Evolutionary conservation across 2,797 vertebrate genomes (phyloP).

Genomic region (Paguma larvata): DNA sequence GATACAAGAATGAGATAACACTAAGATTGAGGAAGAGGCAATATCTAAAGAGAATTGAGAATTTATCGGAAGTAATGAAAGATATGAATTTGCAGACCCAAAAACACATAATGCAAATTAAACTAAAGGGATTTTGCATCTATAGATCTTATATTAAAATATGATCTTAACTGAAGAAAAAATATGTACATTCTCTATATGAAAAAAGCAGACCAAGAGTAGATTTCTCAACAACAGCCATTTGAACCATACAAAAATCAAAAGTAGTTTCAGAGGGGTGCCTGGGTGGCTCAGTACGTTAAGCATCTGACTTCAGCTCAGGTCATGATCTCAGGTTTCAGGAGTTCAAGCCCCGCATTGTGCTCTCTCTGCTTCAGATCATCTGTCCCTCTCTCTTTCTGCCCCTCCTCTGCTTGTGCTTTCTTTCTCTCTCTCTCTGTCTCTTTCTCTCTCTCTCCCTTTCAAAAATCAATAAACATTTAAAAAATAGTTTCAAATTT

Average conservation of each 20-base stretch:
- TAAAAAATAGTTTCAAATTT: neutral
- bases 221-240: neutral
- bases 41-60: neutral
- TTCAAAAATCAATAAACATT: no score
- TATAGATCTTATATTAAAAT: neutral
- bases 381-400: no score
- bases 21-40: neutral
- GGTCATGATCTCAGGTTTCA: no score
- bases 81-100: neutral
- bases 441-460: no score
- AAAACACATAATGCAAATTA: neutral
- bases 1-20: neutral
- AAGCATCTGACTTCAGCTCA: no score
- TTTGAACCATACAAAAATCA: neutral
- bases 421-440: no score
- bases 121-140: neutral
- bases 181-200: neutral
- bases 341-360: no score
- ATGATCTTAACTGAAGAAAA: neutral
- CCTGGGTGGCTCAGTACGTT: no score
- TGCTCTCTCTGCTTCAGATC: no score
- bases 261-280: neutral
- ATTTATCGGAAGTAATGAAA: neutral
- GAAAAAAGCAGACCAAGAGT: neutral
- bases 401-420: no score